Conservation (phyloP, 2,113 vertebrate genomes). For the Alethe diademata region DNA sequence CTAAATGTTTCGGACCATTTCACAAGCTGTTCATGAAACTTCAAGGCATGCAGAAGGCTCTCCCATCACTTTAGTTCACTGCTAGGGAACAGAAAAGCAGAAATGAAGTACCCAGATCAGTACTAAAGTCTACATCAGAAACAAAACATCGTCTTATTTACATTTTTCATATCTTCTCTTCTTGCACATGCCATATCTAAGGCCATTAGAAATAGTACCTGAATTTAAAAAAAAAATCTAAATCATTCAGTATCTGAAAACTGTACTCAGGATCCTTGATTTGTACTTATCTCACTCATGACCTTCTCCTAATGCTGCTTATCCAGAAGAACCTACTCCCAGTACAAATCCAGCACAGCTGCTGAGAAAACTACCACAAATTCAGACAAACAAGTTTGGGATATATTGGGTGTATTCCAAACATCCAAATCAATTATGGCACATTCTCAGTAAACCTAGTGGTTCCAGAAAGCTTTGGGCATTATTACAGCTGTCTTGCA, state of each 20-base stretch:
- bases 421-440: background rate
- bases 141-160: background rate
- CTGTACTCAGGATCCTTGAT: background rate
- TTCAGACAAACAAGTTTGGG: background rate
- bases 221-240: background rate
- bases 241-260: background rate
- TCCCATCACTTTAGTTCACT: background rate
- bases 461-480: background rate
- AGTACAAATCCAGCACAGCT: background rate
- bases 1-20: background rate
- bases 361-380: background rate
- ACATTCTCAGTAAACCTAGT: background rate
- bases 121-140: background rate
- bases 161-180: background rate
- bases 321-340: background rate
- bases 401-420: rapidly evolving
- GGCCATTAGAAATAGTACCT: background rate
- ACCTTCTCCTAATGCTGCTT: background rate
- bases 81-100: background rate
- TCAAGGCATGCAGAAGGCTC: background rate
- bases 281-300: background rate
- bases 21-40: background rate
- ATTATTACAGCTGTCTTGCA: background rate
- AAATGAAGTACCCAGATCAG: background rate
- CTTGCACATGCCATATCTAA: background rate